Percentiles rank a stretch among this genome's conserved stretches.
phyloP scores from a whole-genome alignment of 1,140 invertebrate genomes.

The Cataglyphis hispanica region DNA sequence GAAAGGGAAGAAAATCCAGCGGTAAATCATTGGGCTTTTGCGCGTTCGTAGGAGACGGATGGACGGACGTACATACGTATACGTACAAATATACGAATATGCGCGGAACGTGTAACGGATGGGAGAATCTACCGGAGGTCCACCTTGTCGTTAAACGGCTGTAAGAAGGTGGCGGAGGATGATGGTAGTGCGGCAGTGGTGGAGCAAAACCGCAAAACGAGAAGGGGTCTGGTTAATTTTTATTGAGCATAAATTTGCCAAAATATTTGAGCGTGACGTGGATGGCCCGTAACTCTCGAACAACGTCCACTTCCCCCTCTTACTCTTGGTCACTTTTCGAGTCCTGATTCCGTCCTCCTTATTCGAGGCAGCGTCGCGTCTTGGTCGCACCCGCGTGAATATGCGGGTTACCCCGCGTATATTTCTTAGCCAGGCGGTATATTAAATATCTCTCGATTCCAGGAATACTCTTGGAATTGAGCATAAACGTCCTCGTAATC shows the following conservation, averaged over 20 bases:
- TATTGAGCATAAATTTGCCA: slow-evolving; percentile 85
- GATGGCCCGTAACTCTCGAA: slow-evolving; percentile 81
- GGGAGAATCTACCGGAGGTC: slow-evolving; percentile 69
- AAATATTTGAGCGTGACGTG: slow-evolving; percentile 84
- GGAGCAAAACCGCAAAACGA: slow-evolving; percentile 71
- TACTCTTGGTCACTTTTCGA: slow-evolving; percentile 31
- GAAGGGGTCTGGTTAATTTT: slow-evolving; percentile 84
- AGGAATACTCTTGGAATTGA: slow-evolving; percentile 71
- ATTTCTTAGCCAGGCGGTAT: slow-evolving; percentile 48
- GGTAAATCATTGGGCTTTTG: slow-evolving; percentile 81
- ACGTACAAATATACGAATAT: slow-evolving; percentile 56
- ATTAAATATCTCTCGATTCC: slow-evolving; percentile 75
- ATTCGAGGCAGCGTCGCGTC: slow-evolving; percentile 49
- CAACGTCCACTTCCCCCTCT: slow-evolving; percentile 60
- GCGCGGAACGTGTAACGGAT: slow-evolving; percentile 54
- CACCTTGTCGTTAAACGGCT: slow-evolving; percentile 82
- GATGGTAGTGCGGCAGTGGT: slow-evolving; percentile 62
- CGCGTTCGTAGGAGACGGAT: slow-evolving; percentile 58
- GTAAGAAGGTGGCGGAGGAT: slow-evolving; percentile 57
- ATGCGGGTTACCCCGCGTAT: slow-evolving; percentile 22
- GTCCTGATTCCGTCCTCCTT: slow-evolving; percentile 33
- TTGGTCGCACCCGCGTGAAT: slow-evolving; percentile 32
- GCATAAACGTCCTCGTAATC: slow-evolving; percentile 57
- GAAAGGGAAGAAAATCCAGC: slow-evolving; percentile 75
- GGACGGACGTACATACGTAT: slow-evolving; percentile 54